Percentiles rank a stretch among this genome's conserved stretches.
Conservation (phyloP, 2,888 invertebrate species). For the Sarcophaga rosellei region DNA sequence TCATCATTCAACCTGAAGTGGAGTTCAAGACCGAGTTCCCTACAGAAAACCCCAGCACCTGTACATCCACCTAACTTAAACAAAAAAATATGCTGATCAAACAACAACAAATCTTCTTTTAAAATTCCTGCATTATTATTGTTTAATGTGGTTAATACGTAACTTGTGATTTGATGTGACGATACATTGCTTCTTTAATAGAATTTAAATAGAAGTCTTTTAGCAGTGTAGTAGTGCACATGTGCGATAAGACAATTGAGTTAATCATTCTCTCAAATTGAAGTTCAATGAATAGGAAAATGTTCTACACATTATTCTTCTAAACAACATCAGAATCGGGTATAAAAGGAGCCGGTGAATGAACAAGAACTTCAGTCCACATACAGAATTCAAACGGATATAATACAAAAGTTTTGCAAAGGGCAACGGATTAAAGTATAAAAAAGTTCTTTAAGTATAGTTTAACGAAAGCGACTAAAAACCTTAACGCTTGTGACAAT, state of each 20-base stretch:
- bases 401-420: slow-evolving; percentile 13
- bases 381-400: slow-evolving; percentile 42
- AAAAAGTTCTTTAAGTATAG: background rate
- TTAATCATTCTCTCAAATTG: slow-evolving; percentile 69
- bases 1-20: too few relatives aligned
- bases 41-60: too few relatives aligned
- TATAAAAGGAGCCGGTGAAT: slow-evolving; percentile 67
- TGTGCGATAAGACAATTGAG: slow-evolving; percentile 71
- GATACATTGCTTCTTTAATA: background rate
- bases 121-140: too few relatives aligned
- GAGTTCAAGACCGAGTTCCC: too few relatives aligned
- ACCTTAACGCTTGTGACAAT: slow-evolving; percentile 62
- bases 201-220: slow-evolving; percentile 6
- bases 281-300: slow-evolving; percentile 68
- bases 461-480: background rate
- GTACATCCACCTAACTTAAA: too few relatives aligned
- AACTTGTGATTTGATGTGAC: too few relatives aligned
- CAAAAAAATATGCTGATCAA: too few relatives aligned
- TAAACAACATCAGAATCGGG: background rate
- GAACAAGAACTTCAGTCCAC: slow-evolving; percentile 62
- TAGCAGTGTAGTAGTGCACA: slow-evolving; percentile 70
- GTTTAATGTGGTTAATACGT: too few relatives aligned
- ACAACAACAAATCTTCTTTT: too few relatives aligned
- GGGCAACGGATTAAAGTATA: background rate
- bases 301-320: slow-evolving; percentile 6